Conservation (phyloP, 2,113 vertebrate genomes). For the Xenus cinereus region DNA sequence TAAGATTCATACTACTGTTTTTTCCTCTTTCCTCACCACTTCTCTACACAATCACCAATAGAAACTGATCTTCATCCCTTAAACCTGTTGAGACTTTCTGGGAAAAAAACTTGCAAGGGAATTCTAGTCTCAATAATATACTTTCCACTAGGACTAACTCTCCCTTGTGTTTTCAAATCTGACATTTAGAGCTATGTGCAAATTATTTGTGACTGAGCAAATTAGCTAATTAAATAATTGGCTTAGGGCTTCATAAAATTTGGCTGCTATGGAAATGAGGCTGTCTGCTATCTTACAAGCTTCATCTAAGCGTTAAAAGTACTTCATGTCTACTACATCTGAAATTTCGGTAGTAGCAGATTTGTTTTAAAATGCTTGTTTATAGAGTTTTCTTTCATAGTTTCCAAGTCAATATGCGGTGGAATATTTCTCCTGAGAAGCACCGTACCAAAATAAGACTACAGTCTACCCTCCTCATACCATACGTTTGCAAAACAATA, state of each 20-base stretch:
- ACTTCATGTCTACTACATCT: neutral
- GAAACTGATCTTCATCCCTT: neutral
- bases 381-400: neutral
- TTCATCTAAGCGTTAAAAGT: conserved; percentile 19
- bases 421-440: neutral
- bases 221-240: conserved; percentile 70
- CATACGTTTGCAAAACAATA: neutral
- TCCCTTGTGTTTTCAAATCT: conserved; percentile 49
- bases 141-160: conserved; percentile 42
- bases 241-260: conserved; percentile 60
- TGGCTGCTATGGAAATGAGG: conserved; percentile 55
- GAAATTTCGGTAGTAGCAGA: neutral
- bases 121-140: conserved; percentile 8
- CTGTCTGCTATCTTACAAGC: conserved; percentile 31
- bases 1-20: neutral
- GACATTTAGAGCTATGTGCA: conserved; percentile 41
- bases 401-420: neutral
- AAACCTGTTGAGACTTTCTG: neutral
- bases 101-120: neutral
- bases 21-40: neutral
- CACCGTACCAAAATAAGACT: neutral
- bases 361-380: conserved; percentile 14
- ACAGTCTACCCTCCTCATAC: neutral
- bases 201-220: conserved; percentile 66
- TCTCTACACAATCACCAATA: neutral